Evolutionary conservation across 1,140 invertebrate species (phyloP).

Genomic region (Doryteuthis pealeii): DNA sequence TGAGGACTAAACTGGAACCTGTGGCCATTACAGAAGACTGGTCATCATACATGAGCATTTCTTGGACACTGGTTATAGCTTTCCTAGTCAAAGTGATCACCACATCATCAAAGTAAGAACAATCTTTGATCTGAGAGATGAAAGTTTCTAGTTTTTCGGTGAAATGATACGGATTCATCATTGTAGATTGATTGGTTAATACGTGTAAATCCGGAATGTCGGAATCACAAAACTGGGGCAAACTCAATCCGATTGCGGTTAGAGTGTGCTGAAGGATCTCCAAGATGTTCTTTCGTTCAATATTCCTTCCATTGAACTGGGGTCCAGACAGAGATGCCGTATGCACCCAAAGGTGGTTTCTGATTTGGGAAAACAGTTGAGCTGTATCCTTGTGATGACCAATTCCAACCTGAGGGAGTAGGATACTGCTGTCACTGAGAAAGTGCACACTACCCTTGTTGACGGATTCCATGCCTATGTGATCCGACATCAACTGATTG

Average conservation of each 20-base stretch:
- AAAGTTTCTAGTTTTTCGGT: neutral
- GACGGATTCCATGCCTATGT: neutral
- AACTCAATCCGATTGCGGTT: neutral
- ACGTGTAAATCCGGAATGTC: neutral
- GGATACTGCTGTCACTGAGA: constrained; percentile 21
- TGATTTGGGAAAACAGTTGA: constrained; percentile 55
- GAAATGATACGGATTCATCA: neutral
- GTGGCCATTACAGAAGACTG: constrained; percentile 9
- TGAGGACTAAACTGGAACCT: constrained; percentile 37
- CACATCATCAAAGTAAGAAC: neutral
- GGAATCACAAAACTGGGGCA: neutral
- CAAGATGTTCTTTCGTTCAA: neutral
- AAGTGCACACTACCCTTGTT: neutral
- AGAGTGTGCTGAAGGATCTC: neutral
- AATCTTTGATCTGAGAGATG: neutral
- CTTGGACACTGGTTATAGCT: neutral
- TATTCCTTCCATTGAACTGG: constrained; percentile 5
- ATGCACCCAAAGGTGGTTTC: constrained; percentile 64
- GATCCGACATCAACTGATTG: neutral
- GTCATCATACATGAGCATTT: neutral
- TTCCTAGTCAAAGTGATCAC: neutral
- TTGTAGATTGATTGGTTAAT: neutral
- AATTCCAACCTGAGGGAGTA: constrained; percentile 42
- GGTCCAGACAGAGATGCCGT: constrained; percentile 37
- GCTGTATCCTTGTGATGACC: constrained; percentile 53